Percentiles rank a stretch among this genome's conserved stretches.
Evolutionary conservation across 2,113 vertebrate genomes (phyloP).

Genomic region (Scomber scombrus): DNA sequence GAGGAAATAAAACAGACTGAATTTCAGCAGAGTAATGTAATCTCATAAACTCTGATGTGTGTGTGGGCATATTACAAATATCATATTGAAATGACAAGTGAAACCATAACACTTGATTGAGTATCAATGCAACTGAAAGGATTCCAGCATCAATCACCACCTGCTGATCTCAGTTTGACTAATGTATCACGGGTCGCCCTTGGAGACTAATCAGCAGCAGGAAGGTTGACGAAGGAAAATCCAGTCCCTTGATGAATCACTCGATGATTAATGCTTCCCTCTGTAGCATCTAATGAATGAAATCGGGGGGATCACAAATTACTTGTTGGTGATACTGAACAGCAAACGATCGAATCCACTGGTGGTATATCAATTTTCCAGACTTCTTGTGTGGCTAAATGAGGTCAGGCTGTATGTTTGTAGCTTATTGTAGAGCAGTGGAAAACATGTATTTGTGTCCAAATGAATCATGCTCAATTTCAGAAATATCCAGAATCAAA

Average conservation of each 20-base stretch:
- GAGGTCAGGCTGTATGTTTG: conserved; percentile 20
- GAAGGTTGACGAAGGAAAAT: conserved; percentile 60
- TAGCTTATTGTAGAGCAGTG: conserved; percentile 6
- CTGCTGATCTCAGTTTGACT: conserved; percentile 63
- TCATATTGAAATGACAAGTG: conserved; percentile 29
- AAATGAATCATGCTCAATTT: conserved; percentile 12
- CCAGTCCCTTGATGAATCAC: conserved; percentile 65
- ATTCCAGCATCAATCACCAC: conserved; percentile 42
- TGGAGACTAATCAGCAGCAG: conserved; percentile 72
- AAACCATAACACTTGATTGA: not conserved
- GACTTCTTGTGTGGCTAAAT: conserved; percentile 13
- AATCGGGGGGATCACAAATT: conserved; percentile 54
- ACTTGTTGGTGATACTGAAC: conserved; percentile 52
- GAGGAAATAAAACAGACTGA: not conserved
- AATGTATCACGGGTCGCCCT: conserved; percentile 58
- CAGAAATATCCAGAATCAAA: conserved; percentile 1
- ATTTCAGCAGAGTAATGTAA: not conserved
- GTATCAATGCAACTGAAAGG: conserved; percentile 15
- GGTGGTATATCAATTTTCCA: conserved; percentile 35
- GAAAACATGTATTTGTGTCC: conserved; percentile 17
- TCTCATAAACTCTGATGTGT: not conserved
- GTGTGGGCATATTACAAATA: not conserved
- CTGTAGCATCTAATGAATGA: conserved; percentile 50
- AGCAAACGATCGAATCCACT: conserved; percentile 8
- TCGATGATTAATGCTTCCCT: conserved; percentile 49